These are phyloP conservation scores for Vulpes ferrilata DNA, from an alignment of 2,113 vertebrate species.

Conservation along the genomic window DNA sequence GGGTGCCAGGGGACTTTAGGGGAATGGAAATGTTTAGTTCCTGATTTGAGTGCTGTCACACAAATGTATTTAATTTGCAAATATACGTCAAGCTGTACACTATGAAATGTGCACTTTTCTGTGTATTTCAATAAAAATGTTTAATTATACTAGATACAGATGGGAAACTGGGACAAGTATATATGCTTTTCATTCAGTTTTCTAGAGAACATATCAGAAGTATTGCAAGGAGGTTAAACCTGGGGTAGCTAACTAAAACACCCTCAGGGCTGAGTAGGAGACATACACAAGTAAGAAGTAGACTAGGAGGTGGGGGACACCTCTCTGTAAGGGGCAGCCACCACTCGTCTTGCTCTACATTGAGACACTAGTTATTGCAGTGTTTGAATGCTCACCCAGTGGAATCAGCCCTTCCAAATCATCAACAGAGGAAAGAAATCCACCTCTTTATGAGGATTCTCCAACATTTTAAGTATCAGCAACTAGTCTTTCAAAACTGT, in stretches of 20 bases:
- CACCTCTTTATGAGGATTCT: background rate
- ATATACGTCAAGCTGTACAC: background rate
- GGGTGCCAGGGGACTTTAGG: too few species aligned
- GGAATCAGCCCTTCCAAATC: background rate
- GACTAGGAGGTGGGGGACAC: background rate
- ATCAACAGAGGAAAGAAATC: background rate
- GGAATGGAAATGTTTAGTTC: background rate
- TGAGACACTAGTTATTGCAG: background rate
- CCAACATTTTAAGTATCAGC: background rate
- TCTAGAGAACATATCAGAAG: background rate
- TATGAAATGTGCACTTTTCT: background rate
- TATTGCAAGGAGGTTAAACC: background rate
- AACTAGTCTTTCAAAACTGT: background rate
- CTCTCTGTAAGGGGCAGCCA: too few species aligned
- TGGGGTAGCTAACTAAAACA: background rate
- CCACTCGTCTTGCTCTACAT: rapidly evolving
- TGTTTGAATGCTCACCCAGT: background rate
- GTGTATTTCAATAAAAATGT: background rate
- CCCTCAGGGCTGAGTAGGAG: background rate
- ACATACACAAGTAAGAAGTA: background rate
- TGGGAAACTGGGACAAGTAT: background rate
- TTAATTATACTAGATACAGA: background rate
- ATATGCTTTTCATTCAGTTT: background rate
- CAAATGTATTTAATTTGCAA: background rate
- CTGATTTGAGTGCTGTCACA: background rate